Conservation (phyloP, 2,888 invertebrate species). For the Sesamia inferens region DNA sequence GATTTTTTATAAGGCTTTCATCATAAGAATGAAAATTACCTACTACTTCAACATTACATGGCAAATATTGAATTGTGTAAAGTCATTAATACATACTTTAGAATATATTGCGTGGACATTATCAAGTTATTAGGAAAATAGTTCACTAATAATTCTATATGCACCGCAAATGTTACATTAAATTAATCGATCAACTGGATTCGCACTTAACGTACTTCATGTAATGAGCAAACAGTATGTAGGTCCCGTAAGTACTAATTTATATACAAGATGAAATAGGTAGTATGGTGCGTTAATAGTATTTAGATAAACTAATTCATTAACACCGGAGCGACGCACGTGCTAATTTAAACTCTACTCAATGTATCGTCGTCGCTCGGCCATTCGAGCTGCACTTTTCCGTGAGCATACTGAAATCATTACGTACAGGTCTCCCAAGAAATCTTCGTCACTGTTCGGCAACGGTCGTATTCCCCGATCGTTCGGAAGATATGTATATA, state of each 20-base stretch:
- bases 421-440: too few relatives aligned
- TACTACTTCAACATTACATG: conserved; percentile 61
- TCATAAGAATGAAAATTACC: conserved; percentile 85
- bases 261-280: conserved; percentile 27
- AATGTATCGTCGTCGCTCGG: conserved; percentile 1
- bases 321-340: conserved; percentile 25
- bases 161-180: conserved; percentile 51
- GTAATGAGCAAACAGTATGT: conserved; percentile 61
- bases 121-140: conserved; percentile 55
- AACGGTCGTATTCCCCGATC: too few relatives aligned
- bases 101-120: conserved; percentile 56
- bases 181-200: conserved; percentile 30
- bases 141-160: conserved; percentile 57
- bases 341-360: conserved; percentile 28
- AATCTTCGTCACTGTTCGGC: too few relatives aligned
- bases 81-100: conserved; percentile 56
- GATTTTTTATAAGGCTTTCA: conserved; percentile 82
- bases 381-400: conserved; percentile 14
- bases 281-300: conserved; percentile 25
- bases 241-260: conserved; percentile 52
- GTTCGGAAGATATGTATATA: too few relatives aligned
- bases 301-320: conserved; percentile 22
- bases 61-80: conserved; percentile 63
- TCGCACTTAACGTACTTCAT: conserved; percentile 45
- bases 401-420: conserved; percentile 23